These are phyloP conservation scores for Conchocele bisecta DNA, from an alignment of 2,888 invertebrate species.

Conservation along the genomic window DNA sequence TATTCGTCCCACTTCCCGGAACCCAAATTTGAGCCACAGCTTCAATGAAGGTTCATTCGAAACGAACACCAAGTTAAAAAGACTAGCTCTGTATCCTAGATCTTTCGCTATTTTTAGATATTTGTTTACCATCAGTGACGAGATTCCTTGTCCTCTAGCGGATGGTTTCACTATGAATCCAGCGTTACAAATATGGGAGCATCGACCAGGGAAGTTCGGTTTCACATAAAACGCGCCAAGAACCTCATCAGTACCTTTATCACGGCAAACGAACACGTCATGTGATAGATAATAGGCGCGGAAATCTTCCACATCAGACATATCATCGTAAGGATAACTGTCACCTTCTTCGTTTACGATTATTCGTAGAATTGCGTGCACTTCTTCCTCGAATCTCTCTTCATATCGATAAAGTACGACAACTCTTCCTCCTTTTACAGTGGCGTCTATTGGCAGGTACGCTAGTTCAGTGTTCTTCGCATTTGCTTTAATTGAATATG, in stretches of 20 bases:
- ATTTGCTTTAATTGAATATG: constrained; percentile 56
- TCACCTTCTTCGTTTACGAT: constrained; percentile 63
- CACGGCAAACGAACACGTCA: constrained; percentile 61
- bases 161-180: constrained; percentile 61
- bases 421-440: constrained; percentile 38
- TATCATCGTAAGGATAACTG: constrained; percentile 62
- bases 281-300: constrained; percentile 61
- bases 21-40: constrained; percentile 62
- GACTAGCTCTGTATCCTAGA: constrained; percentile 63
- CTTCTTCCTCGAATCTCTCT: constrained; percentile 48
- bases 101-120: constrained; percentile 62
- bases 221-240: constrained; percentile 66
- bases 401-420: constrained; percentile 47
- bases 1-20: constrained; percentile 60
- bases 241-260: constrained; percentile 44
- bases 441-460: constrained; percentile 50
- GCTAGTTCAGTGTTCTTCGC: constrained; percentile 36
- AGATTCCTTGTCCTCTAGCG: constrained; percentile 56
- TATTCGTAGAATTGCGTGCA: constrained; percentile 52
- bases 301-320: constrained; percentile 58
- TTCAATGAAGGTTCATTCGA: constrained; percentile 54
- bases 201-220: constrained; percentile 70
- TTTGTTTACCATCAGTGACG: constrained; percentile 55
- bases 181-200: constrained; percentile 65
- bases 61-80: constrained; percentile 68